Conservation (phyloP, 35 echinoderm and acorn worm genomes). For the Eucidaris tribuloides region DNA sequence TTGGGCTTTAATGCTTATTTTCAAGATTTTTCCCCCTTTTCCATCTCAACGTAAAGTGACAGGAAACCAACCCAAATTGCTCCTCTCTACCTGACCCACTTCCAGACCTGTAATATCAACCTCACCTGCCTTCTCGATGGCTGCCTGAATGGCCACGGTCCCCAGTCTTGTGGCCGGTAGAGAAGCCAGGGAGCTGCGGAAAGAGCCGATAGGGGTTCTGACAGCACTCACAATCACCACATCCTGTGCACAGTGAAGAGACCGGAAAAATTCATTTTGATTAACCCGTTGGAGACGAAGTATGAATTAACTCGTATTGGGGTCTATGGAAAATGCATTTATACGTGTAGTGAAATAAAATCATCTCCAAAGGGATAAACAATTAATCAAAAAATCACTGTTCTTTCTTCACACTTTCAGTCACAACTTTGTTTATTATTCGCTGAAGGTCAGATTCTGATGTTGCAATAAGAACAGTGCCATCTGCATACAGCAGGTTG, state of each 20-base stretch:
- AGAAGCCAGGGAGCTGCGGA: constrained; percentile 53
- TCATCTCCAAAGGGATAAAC: not conserved
- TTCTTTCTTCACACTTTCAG: not conserved
- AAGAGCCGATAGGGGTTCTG: constrained; percentile 89
- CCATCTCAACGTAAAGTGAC: no score
- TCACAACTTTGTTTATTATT: not conserved
- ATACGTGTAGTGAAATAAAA: not conserved
- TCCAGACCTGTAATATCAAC: no score
- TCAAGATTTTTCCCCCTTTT: no score
- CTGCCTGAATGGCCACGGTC: constrained; percentile 75
- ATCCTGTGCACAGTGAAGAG: constrained; percentile 44
- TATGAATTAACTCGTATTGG: no score
- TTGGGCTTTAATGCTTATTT: no score
- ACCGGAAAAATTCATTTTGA: not conserved
- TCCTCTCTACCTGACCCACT: no score
- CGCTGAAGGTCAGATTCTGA: no score
- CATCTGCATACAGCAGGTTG: not conserved
- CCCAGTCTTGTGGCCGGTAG: constrained; percentile 78
- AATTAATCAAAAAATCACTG: not conserved
- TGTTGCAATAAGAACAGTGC: not conserved
- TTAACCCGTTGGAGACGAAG: not conserved
- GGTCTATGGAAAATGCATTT: not conserved
- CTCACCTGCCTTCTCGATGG: constrained; percentile 93
- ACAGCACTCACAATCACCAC: constrained; percentile 93
- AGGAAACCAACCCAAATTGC: no score